Evolutionary conservation across 92 coral and sea anemone species (phyloP).

Genomic region (Actinostola sp.): DNA sequence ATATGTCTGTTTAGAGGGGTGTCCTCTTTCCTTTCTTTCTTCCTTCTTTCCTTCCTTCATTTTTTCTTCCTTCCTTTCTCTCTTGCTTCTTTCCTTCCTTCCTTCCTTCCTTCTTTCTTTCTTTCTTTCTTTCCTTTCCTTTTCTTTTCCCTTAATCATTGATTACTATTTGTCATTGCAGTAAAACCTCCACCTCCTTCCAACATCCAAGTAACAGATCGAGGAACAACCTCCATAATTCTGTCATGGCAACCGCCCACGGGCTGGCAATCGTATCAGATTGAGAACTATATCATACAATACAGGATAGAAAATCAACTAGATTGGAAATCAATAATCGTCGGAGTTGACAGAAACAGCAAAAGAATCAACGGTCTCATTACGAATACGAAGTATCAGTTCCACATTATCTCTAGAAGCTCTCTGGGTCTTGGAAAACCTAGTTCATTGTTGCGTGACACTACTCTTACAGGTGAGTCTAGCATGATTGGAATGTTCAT

Average conservation of each 20-base stretch:
- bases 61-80: too few relatives aligned
- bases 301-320: not conserved
- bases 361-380: not conserved
- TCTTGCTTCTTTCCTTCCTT: too few relatives aligned
- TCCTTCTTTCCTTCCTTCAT: too few relatives aligned
- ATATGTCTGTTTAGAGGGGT: too few relatives aligned
- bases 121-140: not conserved
- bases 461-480: slow-evolving; percentile 21
- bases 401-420: slow-evolving; percentile 5
- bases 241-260: slow-evolving; percentile 16
- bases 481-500: not conserved
- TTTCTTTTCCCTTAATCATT: not conserved
- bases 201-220: not conserved
- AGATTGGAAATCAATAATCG: not conserved
- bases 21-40: too few relatives aligned
- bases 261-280: slow-evolving; percentile 9
- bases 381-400: slow-evolving; percentile 10
- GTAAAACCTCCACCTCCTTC: slow-evolving; percentile 29
- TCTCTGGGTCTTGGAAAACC: slow-evolving; percentile 2
- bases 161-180: not conserved
- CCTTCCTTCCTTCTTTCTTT: too few relatives aligned
- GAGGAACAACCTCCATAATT: slow-evolving; percentile 6
- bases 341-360: not conserved
- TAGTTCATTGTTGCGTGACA: not conserved
- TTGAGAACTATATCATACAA: slow-evolving; percentile 3